A percentile compares a stretch with the other conserved stretches of the same genome.
These are phyloP conservation scores for Tenrec ecaudatus DNA, from an alignment of 2,113 vertebrate genomes.

Conservation along the genomic window DNA sequence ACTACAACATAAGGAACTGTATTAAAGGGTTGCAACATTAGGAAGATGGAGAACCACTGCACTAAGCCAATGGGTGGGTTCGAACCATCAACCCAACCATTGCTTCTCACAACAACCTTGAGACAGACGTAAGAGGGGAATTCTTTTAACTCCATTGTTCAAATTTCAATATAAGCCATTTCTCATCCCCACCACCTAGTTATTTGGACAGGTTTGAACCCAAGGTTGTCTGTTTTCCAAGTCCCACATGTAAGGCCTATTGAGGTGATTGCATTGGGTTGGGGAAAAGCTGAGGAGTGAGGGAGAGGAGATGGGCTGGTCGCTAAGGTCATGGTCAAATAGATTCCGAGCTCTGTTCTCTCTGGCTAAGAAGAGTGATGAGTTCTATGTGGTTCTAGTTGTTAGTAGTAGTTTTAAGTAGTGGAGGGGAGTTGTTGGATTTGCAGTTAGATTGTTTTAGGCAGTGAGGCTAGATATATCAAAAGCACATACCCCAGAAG, in stretches of 20 bases:
- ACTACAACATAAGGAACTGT: too few species aligned
- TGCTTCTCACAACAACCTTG: neutral
- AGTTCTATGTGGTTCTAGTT: neutral
- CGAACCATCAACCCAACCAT: neutral
- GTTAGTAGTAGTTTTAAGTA: neutral
- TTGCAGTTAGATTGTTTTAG: conserved; percentile 2
- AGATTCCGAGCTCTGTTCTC: neutral
- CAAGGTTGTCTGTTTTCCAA: neutral
- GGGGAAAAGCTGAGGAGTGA: accelerated
- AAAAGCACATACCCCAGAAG: neutral
- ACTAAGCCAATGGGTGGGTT: neutral
- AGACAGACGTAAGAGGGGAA: neutral
- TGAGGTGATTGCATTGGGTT: neutral
- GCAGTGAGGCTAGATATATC: neutral
- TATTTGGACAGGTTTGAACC: neutral
- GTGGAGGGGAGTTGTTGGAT: neutral
- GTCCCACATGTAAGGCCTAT: neutral
- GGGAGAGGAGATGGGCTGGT: neutral
- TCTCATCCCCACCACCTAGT: too few species aligned
- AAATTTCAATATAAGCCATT: neutral
- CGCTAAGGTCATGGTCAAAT: neutral
- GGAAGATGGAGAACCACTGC: too few species aligned
- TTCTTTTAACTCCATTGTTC: neutral
- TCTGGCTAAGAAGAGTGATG: neutral
- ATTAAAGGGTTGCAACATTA: too few species aligned